Base-by-base conservation (phyloP, 1,140 invertebrate species). In the Lasioglossum baleicum region DNA sequence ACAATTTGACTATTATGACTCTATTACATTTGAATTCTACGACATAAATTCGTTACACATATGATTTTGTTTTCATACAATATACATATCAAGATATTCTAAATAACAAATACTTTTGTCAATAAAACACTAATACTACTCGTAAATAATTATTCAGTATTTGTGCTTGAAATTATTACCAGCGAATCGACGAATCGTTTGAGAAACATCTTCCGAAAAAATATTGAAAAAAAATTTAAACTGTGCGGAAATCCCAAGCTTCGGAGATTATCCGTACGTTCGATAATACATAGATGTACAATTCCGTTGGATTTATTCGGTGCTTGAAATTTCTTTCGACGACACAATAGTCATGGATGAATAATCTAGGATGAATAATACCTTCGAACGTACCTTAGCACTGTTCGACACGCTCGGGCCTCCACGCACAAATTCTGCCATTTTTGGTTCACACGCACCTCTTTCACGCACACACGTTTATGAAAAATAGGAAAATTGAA, bases 351-450 rank as follows among this genome's bases (percentile, higher is more conserved):
- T 61, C 44, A 68, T 42, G 56, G 15, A 80, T 67, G 63, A 80
- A 58, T 75, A 80, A 75, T 56, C 51, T 22, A 48, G 2, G 44
- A 71, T 67, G 56, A 81, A 77, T 74, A 81, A 84, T 64, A 53
- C 63, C 51, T 8, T 51, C 31, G 66, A 72, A 82, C 79, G 42
- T 91, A 92, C 93, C 92, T 94, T 94, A 80, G 90, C 86, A 89
- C 84, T 93, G 85, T 89, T 93, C 69, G 90, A 93, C 65, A 94
- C 91, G 80, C 93, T 94, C 58, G 94, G 92, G 70, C 94, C 94
- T 83, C 94, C 94, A 80, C 94, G 91, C 64, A 94, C 94, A 84
- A 94, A 94, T 90, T 94, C 94, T 86, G 94, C 94, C 94, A 94
- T 94, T 90, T 84, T 89, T 51, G 35, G 75, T 73, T 76, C 67